phyloP scores from a whole-genome alignment of 1,140 invertebrate genomes.

The Tetramorium parvispinum region DNA sequence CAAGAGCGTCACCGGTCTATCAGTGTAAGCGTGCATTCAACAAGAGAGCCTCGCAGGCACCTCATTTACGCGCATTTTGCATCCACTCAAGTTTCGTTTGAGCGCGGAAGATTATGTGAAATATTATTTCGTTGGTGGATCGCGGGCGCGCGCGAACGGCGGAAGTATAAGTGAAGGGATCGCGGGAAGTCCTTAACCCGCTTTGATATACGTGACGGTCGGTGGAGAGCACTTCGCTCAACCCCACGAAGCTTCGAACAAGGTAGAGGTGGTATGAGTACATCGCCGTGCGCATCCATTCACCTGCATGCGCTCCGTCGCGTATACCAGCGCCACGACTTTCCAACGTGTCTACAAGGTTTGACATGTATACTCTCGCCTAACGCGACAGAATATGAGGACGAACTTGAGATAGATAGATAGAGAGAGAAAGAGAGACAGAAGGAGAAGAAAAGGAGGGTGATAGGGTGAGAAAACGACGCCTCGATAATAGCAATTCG shows the following conservation, averaged over 20 bases:
- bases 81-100: constrained; percentile 80
- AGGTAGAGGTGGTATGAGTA: neutral
- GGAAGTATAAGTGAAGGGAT: constrained; percentile 29
- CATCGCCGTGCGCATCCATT: constrained; percentile 7
- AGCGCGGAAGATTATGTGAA: constrained; percentile 77
- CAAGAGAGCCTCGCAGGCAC: constrained; percentile 64
- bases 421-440: neutral
- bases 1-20: constrained; percentile 21
- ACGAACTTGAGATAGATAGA: constrained; percentile 8
- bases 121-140: constrained; percentile 76
- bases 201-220: constrained; percentile 72
- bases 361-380: constrained; percentile 13
- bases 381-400: neutral
- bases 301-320: constrained; percentile 35
- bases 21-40: constrained; percentile 43
- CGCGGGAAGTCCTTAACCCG: constrained; percentile 58
- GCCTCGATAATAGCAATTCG: constrained; percentile 48
- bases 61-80: constrained; percentile 79
- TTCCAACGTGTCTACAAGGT: constrained; percentile 24
- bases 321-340: neutral
- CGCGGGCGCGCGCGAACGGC: constrained; percentile 46
- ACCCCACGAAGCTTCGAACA: constrained; percentile 45
- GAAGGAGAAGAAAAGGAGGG: neutral
- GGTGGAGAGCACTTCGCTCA: constrained; percentile 60
- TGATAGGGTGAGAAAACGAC: constrained; percentile 41